Conservation (phyloP, 2,888 invertebrate species). For the Drosophila paucipuncta region DNA sequence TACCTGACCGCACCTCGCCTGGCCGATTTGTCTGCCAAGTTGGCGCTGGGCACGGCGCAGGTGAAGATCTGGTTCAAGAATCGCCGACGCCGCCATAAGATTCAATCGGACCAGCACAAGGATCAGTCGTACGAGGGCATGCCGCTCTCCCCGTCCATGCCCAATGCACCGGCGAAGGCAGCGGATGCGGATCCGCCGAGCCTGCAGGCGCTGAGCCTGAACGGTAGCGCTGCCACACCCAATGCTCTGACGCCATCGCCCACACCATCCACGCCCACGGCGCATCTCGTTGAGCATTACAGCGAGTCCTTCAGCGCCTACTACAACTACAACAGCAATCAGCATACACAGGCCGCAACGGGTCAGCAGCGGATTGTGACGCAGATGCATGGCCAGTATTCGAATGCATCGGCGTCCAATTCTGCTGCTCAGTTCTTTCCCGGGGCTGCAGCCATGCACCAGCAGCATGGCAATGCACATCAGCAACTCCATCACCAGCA, state of each 20-base stretch:
- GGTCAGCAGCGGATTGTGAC: constrained; percentile 33
- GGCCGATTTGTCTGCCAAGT: constrained; percentile 72
- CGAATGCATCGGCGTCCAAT: constrained; percentile 29
- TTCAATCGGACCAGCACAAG: constrained; percentile 72
- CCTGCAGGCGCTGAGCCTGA: constrained; percentile 63
- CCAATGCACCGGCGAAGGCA: constrained; percentile 38
- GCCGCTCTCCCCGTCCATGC: constrained; percentile 67
- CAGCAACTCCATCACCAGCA: constrained; percentile 51
- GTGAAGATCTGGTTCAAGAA: constrained; percentile 83
- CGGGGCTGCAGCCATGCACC: constrained; percentile 31
- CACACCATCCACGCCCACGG: constrained; percentile 63
- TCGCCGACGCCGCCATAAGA: constrained; percentile 78
- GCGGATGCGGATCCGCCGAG: constrained; percentile 65
- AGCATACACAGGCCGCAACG: constrained; percentile 17
- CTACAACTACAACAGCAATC: constrained; percentile 69
- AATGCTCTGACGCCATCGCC: constrained; percentile 70
- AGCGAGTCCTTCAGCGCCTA: constrained; percentile 65
- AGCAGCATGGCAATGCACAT: constrained; percentile 52
- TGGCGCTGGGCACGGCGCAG: constrained; percentile 72
- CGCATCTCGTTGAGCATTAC: constrained; percentile 65
- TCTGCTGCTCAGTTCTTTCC: constrained; percentile 59
- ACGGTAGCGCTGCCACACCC: constrained; percentile 51
- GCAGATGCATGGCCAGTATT: constrained; percentile 56
- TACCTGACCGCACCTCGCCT: constrained; percentile 75
- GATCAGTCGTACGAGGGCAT: constrained; percentile 70